Conservation (phyloP, 2,888 invertebrate species). For the Omphaloscelis lunosa region DNA sequence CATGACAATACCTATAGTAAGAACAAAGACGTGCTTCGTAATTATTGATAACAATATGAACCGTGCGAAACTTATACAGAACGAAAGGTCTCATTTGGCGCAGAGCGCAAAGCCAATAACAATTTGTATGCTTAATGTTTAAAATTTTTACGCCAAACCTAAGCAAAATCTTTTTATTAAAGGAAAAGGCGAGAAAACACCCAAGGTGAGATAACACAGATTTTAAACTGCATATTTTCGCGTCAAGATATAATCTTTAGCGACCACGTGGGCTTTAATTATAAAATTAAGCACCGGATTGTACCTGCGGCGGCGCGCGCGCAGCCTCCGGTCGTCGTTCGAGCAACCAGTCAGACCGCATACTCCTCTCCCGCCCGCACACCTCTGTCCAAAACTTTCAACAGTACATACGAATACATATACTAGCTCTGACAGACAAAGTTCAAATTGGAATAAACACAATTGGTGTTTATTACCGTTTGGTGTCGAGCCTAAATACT, state of each 20-base stretch:
- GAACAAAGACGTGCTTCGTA: neutral
- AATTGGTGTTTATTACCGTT: constrained; percentile 69
- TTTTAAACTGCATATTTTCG: constrained; percentile 71
- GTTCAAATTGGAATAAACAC: constrained; percentile 57
- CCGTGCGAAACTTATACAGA: constrained; percentile 2
- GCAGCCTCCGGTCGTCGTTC: constrained; percentile 90
- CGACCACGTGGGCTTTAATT: constrained; percentile 80
- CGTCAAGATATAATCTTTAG: constrained; percentile 71
- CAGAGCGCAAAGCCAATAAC: constrained; percentile 14
- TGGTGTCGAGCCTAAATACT: constrained; percentile 59
- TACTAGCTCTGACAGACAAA: constrained; percentile 65
- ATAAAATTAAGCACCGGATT: constrained; percentile 79
- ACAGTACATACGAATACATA: constrained; percentile 68
- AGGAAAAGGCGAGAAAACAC: constrained; percentile 52
- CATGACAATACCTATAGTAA: neutral
- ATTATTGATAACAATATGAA: constrained; percentile 10
- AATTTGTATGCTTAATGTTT: neutral
- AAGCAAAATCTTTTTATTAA: constrained; percentile 32
- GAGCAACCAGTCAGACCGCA: constrained; percentile 89
- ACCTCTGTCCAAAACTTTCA: constrained; percentile 82
- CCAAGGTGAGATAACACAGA: constrained; percentile 54
- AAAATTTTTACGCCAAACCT: constrained; percentile 31
- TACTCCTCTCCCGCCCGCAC: constrained; percentile 79
- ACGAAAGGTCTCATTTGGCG: neutral
- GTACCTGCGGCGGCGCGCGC: constrained; percentile 83